Evolutionary conservation across 2,888 invertebrate species (phyloP).

Genomic region (Pasiphila rectangulata): DNA sequence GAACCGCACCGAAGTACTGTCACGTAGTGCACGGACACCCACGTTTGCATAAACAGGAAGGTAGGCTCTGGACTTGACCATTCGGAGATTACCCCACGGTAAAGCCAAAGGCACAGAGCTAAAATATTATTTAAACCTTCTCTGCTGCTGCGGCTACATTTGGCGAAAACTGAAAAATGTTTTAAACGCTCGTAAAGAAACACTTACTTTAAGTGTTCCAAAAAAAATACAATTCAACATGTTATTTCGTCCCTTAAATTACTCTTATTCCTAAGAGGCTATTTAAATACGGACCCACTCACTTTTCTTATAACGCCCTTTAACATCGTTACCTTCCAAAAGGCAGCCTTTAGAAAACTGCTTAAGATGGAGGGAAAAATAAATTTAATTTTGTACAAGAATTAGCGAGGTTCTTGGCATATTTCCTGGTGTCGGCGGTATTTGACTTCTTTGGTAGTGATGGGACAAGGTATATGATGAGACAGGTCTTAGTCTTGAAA

Average conservation of each 20-base stretch:
- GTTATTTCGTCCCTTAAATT: conserved; percentile 2
- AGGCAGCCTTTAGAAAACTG: conserved; percentile 31
- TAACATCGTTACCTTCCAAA: conserved; percentile 38
- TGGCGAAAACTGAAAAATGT: no score
- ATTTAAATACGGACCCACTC: conserved; percentile 3
- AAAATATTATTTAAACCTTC: no score
- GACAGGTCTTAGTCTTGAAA: conserved; percentile 3
- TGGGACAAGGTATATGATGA: conserved; percentile 17
- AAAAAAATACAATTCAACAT: neutral
- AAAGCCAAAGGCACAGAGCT: no score
- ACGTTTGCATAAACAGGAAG: no score
- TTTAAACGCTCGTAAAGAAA: no score
- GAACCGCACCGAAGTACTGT: no score
- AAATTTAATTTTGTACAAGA: conserved; percentile 41
- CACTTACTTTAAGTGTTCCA: neutral
- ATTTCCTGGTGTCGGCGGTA: conserved; percentile 26
- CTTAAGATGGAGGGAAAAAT: conserved; percentile 35
- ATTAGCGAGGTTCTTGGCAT: conserved; percentile 41
- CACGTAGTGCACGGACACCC: no score
- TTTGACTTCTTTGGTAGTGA: conserved; percentile 14
- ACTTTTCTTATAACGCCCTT: conserved; percentile 31
- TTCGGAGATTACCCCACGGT: no score
- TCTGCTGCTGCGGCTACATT: no score
- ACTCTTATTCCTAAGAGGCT: conserved; percentile 2
- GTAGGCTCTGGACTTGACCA: no score